Conservation (phyloP, 1,140 invertebrate species). For the Plutomurus gul region DNA sequence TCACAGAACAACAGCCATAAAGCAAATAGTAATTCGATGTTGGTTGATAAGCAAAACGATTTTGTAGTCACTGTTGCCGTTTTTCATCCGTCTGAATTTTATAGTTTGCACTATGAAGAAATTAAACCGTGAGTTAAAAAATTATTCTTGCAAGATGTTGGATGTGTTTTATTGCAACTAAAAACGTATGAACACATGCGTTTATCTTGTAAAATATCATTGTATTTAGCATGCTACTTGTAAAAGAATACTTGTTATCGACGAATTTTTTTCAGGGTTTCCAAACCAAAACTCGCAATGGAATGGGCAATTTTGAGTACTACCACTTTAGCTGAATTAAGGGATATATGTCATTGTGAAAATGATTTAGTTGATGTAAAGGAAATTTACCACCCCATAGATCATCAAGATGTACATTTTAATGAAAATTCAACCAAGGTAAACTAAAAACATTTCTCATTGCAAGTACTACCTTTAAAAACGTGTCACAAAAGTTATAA, state of each 20-base stretch:
- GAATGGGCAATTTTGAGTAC: slow-evolving; percentile 67
- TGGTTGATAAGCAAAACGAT: neutral
- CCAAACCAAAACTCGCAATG: slow-evolving; percentile 55
- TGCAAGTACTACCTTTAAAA: slow-evolving; percentile 55
- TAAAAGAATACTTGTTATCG: no score
- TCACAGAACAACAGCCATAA: no score
- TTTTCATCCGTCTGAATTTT: no score
- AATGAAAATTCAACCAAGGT: slow-evolving; percentile 70
- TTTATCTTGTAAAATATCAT: neutral
- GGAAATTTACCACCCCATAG: slow-evolving; percentile 8
- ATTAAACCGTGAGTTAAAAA: neutral
- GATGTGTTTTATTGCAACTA: no score
- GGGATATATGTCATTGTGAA: slow-evolving; percentile 70
- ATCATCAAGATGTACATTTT: slow-evolving; percentile 63
- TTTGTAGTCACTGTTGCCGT: neutral
- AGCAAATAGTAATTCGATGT: no score
- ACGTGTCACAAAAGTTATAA: neutral
- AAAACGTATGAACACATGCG: no score
- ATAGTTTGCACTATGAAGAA: no score
- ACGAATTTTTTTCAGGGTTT: no score
- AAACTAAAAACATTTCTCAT: slow-evolving; percentile 51
- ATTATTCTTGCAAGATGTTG: no score
- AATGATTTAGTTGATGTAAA: slow-evolving; percentile 63
- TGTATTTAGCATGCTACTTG: neutral
- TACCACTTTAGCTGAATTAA: slow-evolving; percentile 67